A percentile compares a stretch with the other conserved stretches of the same genome.
phyloP scores from a whole-genome alignment of 1,140 invertebrate genomes.

The Sycobia sp. region DNA sequence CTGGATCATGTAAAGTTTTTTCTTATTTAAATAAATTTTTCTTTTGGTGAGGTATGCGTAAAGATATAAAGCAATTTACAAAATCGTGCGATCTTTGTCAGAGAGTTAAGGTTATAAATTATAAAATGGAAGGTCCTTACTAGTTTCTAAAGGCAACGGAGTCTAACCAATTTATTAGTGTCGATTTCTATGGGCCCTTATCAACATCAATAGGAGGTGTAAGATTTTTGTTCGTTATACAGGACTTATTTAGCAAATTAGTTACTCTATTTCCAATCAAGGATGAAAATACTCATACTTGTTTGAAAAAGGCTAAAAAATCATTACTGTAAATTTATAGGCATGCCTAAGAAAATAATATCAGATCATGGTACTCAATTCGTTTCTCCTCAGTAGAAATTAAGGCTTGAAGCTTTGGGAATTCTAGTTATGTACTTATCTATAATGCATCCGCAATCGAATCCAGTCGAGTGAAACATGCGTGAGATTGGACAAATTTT shows the following conservation, averaged over 20 bases:
- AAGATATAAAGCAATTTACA: constrained; percentile 24
- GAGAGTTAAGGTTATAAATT: constrained; percentile 31
- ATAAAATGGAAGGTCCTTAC: not conserved
- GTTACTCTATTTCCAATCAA: constrained; percentile 13
- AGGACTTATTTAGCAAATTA: constrained; percentile 12
- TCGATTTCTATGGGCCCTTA: constrained; percentile 24
- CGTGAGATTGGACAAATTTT: constrained; percentile 41
- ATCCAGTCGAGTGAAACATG: constrained; percentile 49
- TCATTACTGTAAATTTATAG: not conserved
- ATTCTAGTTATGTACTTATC: constrained; percentile 32
- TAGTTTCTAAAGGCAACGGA: not conserved
- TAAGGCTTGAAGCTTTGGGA: not conserved
- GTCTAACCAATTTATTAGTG: not conserved
- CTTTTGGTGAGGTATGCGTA: constrained; percentile 33
- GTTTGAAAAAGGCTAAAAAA: not conserved
- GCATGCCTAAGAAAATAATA: not conserved
- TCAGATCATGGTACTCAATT: constrained; percentile 41
- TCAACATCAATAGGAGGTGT: too few species aligned
- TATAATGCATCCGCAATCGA: constrained; percentile 48
- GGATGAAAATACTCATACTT: not conserved
- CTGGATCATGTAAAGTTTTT: constrained; percentile 29
- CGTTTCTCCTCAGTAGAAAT: constrained; percentile 20
- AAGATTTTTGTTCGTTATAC: too few species aligned
- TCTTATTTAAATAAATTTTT: constrained; percentile 28
- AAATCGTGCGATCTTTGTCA: constrained; percentile 34